Percentiles rank a stretch among this genome's conserved stretches.
Conservation (phyloP, 2,797 vertebrate genomes). For the Agapornis canus region DNA sequence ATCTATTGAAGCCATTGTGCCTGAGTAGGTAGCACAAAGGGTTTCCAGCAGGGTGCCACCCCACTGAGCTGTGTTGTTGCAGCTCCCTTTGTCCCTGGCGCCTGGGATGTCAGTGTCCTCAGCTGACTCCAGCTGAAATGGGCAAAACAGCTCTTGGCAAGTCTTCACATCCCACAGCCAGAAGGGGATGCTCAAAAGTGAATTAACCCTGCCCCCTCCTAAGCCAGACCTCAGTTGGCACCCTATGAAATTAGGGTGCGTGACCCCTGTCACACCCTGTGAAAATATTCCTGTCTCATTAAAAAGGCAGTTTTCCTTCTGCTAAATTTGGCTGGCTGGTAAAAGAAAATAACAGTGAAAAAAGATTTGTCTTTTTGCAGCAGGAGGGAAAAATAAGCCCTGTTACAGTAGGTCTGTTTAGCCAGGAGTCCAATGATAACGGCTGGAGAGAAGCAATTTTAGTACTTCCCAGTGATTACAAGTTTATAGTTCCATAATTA, state of each 20-base stretch:
- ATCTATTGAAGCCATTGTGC: neutral
- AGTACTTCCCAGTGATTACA: slow-evolving; percentile 33
- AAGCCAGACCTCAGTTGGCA: neutral
- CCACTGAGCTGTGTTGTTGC: neutral
- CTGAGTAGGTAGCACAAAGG: slow-evolving; percentile 35
- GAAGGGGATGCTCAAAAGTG: neutral
- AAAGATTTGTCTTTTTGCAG: neutral
- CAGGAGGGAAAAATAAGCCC: neutral
- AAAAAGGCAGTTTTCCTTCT: neutral
- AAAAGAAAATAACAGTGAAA: neutral
- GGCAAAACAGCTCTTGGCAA: slow-evolving; percentile 34
- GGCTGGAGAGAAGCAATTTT: slow-evolving; percentile 15
- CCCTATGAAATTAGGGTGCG: neutral
- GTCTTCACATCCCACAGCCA: neutral
- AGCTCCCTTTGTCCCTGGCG: slow-evolving; percentile 5
- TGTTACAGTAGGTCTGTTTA: neutral
- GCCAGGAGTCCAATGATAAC: neutral
- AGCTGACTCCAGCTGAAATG: slow-evolving; percentile 31
- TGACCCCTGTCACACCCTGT: neutral
- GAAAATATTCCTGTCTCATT: neutral
- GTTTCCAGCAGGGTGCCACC: neutral
- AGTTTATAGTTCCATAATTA: slow-evolving; percentile 54
- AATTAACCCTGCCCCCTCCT: neutral
- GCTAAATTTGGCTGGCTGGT: neutral
- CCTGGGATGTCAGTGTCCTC: neutral